These are phyloP conservation scores for Andrena hattorfiana DNA, from an alignment of 2,888 invertebrate species.

Conservation along the genomic window DNA sequence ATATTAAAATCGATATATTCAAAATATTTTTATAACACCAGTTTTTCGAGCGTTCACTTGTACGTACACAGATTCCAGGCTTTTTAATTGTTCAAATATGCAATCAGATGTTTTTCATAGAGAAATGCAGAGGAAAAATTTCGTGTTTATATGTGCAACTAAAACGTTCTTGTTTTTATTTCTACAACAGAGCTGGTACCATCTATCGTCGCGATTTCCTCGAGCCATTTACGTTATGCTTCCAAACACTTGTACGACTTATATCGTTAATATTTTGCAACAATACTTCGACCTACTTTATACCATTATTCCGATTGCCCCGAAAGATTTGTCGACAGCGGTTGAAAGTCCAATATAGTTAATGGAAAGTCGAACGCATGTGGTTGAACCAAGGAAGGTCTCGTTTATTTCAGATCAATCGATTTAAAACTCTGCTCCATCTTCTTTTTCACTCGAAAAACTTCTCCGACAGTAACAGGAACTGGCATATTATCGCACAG, in stretches of 20 bases:
- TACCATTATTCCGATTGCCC: conserved; percentile 53
- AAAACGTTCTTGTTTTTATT: background rate
- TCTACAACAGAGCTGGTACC: background rate
- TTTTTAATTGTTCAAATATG: background rate
- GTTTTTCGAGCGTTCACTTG: too few relatives aligned
- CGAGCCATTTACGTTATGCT: background rate
- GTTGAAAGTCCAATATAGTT: conserved; percentile 56
- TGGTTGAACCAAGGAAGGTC: conserved; percentile 36
- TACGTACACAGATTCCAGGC: too few relatives aligned
- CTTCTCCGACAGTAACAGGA: background rate
- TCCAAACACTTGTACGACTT: conserved; percentile 13
- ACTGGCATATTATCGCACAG: background rate
- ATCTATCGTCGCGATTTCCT: background rate
- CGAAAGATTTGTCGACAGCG: conserved; percentile 52
- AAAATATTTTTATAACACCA: too few relatives aligned
- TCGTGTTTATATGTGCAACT: too few relatives aligned
- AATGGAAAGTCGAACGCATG: conserved; percentile 57
- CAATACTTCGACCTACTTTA: conserved; percentile 48
- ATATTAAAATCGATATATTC: too few relatives aligned
- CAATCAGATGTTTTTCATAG: background rate
- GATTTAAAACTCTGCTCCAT: conserved; percentile 14
- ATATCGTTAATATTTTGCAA: conserved; percentile 52
- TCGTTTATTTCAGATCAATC: conserved; percentile 57
- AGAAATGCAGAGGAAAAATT: too few relatives aligned
- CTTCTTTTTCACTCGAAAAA: background rate